These are phyloP conservation scores for Buceros bicornis DNA, from an alignment of 2,797 vertebrate species.

Conservation along the genomic window DNA sequence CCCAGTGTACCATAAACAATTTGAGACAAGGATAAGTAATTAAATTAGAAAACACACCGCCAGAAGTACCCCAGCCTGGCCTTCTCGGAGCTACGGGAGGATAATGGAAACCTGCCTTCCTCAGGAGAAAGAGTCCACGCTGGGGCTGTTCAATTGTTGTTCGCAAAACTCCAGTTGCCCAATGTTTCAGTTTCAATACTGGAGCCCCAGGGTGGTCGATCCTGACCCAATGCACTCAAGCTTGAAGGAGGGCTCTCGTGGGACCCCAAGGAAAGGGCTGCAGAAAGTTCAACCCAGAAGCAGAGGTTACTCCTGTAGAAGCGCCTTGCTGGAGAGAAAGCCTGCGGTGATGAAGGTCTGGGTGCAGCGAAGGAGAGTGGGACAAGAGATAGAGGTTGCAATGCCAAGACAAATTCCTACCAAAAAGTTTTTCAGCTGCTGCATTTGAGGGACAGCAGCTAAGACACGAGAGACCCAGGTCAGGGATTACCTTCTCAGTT, in stretches of 20 bases:
- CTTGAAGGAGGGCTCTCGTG: rapidly evolving
- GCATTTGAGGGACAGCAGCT: not conserved
- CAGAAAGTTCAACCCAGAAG: not conserved
- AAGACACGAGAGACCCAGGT: not conserved
- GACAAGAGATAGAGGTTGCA: not conserved
- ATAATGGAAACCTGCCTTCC: not conserved
- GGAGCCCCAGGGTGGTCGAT: not conserved
- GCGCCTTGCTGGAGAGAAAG: not conserved
- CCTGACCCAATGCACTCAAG: not conserved
- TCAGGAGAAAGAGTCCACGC: not conserved
- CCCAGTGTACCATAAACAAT: constrained; percentile 83
- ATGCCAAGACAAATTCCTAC: not conserved
- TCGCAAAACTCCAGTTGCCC: not conserved
- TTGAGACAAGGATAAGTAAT: constrained; percentile 83
- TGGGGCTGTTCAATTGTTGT: not conserved
- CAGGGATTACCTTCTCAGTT: not conserved
- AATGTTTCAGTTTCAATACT: rapidly evolving
- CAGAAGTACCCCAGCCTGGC: constrained; percentile 67
- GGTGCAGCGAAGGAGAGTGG: not conserved
- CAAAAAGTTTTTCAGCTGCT: not conserved
- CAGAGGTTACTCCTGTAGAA: not conserved
- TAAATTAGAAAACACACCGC: constrained; percentile 81
- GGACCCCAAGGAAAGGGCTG: not conserved
- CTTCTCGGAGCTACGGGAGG: constrained; percentile 32
- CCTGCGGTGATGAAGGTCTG: rapidly evolving